Conservation (phyloP, 2,888 invertebrate species). For the Acrocyrtus sp. region DNA sequence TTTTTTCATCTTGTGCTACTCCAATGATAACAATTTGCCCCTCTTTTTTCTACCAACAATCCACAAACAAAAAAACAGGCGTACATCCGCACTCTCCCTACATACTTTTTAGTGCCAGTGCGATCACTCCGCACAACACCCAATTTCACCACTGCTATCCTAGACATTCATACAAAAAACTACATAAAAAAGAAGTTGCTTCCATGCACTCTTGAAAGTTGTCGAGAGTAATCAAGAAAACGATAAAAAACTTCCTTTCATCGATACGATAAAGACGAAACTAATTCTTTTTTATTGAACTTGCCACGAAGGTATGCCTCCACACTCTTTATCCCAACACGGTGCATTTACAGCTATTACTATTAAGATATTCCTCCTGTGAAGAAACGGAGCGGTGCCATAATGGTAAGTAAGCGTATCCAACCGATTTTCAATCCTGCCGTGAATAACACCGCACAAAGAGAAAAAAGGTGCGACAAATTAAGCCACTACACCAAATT, state of each 20-base stretch:
- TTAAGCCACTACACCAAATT: slow-evolving; percentile 28
- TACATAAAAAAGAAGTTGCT: background rate
- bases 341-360: background rate
- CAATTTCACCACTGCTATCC: too few relatives aligned
- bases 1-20: background rate
- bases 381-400: too few relatives aligned
- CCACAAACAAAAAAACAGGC: background rate
- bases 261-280: slow-evolving; percentile 20
- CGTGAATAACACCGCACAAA: too few relatives aligned
- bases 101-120: background rate
- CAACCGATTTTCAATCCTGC: background rate
- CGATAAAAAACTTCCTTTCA: slow-evolving; percentile 29
- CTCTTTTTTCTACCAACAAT: slow-evolving; percentile 2
- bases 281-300: slow-evolving; percentile 16
- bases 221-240: slow-evolving; percentile 26
- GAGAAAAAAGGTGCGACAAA: slow-evolving; percentile 31
- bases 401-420: background rate
- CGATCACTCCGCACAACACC: background rate
- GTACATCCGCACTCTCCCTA: background rate
- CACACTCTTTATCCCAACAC: background rate
- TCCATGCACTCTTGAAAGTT: background rate
- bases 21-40: slow-evolving; percentile 36
- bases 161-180: background rate
- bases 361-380: background rate
- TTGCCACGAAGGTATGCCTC: background rate